A percentile compares a stretch with the other conserved stretches of the same genome.
Conservation (phyloP, 2,888 invertebrate species). For the Ectemnius lituratus region DNA sequence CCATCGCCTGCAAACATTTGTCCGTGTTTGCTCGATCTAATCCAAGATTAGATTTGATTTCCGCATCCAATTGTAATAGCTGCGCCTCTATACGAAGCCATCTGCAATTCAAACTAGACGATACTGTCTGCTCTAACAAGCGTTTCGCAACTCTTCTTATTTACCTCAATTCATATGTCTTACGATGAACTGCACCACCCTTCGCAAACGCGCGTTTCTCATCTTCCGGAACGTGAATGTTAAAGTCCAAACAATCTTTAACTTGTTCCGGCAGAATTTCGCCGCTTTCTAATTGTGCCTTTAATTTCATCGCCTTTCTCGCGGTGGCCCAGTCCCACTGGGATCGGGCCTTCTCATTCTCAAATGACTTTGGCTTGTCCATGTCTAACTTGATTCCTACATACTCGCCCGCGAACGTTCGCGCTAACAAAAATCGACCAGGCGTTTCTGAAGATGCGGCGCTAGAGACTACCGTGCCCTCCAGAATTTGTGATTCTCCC, state of each 20-base stretch:
- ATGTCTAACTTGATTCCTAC: conserved; percentile 85
- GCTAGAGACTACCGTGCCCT: conserved; percentile 58
- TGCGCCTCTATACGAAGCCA: conserved; percentile 84
- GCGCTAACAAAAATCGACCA: conserved; percentile 80
- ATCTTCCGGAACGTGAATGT: conserved; percentile 82
- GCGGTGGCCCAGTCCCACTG: conserved; percentile 84
- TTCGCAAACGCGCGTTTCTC: conserved; percentile 78
- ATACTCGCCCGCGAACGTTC: conserved; percentile 82
- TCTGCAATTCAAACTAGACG: conserved; percentile 58
- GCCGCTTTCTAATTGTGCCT: conserved; percentile 81
- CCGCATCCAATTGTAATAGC: conserved; percentile 83
- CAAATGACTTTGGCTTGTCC: conserved; percentile 81
- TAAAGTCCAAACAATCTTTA: conserved; percentile 81
- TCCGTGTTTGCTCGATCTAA: conserved; percentile 86
- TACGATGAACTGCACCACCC: conserved; percentile 76
- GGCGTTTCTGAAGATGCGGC: conserved; percentile 56
- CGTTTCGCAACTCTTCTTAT: neutral
- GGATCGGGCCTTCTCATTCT: conserved; percentile 81
- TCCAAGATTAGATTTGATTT: conserved; percentile 84
- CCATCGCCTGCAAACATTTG: conserved; percentile 84
- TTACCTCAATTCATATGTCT: conserved; percentile 76
- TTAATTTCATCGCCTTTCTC: conserved; percentile 82
- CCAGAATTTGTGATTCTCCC: conserved; percentile 49
- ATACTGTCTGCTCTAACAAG: neutral
- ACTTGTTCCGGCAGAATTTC: conserved; percentile 81